phyloP scores from a whole-genome alignment of 2,888 invertebrate genomes.

The Muschampia plurimacula region DNA sequence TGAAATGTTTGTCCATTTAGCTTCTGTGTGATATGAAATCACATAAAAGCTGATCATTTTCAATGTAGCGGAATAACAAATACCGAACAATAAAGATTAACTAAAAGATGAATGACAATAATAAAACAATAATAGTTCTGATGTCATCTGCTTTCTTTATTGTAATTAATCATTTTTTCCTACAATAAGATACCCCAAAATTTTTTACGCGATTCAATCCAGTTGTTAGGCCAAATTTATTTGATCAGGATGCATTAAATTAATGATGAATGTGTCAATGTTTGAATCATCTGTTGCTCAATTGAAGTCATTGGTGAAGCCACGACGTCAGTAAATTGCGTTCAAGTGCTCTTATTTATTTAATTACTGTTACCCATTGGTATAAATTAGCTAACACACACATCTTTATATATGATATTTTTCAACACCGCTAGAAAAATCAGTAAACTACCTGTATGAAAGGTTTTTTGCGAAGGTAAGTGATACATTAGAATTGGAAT shows the following conservation, averaged over 20 bases:
- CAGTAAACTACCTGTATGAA: no score
- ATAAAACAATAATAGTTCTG: neutral
- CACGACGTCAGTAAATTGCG: slow-evolving; percentile 49
- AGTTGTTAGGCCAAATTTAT: slow-evolving; percentile 49
- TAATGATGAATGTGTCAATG: slow-evolving; percentile 59
- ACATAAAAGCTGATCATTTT: no score
- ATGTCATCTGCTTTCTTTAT: neutral
- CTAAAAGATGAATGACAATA: no score
- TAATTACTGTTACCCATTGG: slow-evolving; percentile 41
- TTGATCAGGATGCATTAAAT: slow-evolving; percentile 48
- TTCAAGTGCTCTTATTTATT: slow-evolving; percentile 45
- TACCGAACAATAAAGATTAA: no score
- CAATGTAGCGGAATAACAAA: no score
- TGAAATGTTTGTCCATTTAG: no score
- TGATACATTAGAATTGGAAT: no score
- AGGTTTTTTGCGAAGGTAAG: no score
- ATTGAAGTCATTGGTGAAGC: slow-evolving; percentile 58
- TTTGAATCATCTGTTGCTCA: slow-evolving; percentile 68
- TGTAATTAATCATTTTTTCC: neutral
- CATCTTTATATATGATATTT: slow-evolving; percentile 4
- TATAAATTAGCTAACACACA: slow-evolving; percentile 32
- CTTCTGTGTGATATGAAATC: no score
- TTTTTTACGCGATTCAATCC: slow-evolving; percentile 33
- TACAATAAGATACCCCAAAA: neutral
- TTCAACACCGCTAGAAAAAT: neutral